Evolutionary conservation across 2,888 invertebrate genomes (phyloP), one percentile per base, ranked within the genome.

Genomic region (Chloroclystis v-ata): DNA sequence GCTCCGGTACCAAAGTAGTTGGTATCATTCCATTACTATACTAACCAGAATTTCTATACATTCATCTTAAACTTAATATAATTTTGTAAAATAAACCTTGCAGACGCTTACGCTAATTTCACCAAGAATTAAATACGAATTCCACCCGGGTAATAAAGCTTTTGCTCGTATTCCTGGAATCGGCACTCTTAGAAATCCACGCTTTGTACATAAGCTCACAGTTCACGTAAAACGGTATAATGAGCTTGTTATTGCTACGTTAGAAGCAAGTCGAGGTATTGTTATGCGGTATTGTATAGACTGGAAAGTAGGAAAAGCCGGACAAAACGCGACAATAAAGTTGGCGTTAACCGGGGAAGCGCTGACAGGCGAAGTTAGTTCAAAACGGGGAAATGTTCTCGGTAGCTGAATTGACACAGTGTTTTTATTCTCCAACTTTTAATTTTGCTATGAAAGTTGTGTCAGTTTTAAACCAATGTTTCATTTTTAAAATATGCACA

Each of bases 241-340:
- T 47, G 54, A 55, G 53, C 43, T 47, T 47, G 47, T 61, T 57
- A 56, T 56, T 54, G 54, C 47, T 49, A 51, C 46, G 46, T 40
- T 44, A 49, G 51, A 49, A 49, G 51, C 52, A 48, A 52, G 52
- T 46, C 52, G 50, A 47, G 55, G 56, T 56, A 55, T 57, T 52
- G 56, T 60, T 62, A 55, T 47, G 52, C 52, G 50, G 37, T 41
- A 47, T 37, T 54, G 47, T 41, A 42, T 2, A 25, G 14, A 33
- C n/a, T 33, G 12, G n/a, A 20, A 28, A 40, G 51, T 28, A 12
- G 30, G 16, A 37, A 41, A 41, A 35, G 40, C 40, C 44, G 44
- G 35, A 37, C n/a, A 37, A 29, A 41, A 30, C 20, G 11, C 35
- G 20, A 35, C 20, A 35, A n/a, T 11, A 10, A 20, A 16, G 20